Evolutionary conservation across 2,888 invertebrate species (phyloP).

Genomic region (Nasonia oneida): DNA sequence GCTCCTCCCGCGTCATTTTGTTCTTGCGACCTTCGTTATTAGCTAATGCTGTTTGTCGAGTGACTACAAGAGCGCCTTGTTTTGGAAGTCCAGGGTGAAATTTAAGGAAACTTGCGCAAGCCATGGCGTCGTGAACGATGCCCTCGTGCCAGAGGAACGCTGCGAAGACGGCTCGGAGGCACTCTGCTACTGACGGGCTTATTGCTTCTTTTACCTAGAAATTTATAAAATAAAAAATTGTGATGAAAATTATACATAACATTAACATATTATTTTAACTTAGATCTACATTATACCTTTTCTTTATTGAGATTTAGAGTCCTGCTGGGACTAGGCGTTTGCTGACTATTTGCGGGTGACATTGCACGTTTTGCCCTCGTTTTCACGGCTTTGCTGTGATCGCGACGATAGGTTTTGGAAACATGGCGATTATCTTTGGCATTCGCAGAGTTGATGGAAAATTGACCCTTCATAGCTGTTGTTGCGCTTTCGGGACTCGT

Average conservation of each 20-base stretch:
- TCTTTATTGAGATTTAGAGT: conserved; percentile 78
- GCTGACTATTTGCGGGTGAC: conserved; percentile 79
- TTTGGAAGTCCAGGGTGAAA: conserved; percentile 94
- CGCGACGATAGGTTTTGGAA: conserved; percentile 82
- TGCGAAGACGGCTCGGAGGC: conserved; percentile 96
- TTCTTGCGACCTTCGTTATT: conserved; percentile 77
- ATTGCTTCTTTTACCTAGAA: conserved; percentile 87
- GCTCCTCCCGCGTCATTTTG: conserved; percentile 82
- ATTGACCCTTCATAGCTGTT: conserved; percentile 80
- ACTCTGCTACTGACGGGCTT: conserved; percentile 95
- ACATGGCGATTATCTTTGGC: conserved; percentile 81
- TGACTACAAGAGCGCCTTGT: conserved; percentile 88
- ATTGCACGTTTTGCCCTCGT: conserved; percentile 78
- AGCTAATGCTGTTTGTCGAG: conserved; percentile 80
- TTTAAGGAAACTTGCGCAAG: conserved; percentile 97
- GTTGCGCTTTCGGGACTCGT: conserved; percentile 80
- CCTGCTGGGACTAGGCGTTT: conserved; percentile 74
- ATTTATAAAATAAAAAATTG: not conserved
- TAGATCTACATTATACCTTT: conserved; percentile 72
- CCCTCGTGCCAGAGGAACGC: conserved; percentile 99
- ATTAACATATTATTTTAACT: no score
- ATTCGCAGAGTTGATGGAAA: conserved; percentile 82
- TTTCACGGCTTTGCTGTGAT: conserved; percentile 78
- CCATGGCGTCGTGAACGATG: conserved; percentile 98
- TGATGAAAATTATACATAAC: not conserved